Base-by-base conservation (phyloP, 2,113 vertebrate species). In the Brachirus orientalis region DNA sequence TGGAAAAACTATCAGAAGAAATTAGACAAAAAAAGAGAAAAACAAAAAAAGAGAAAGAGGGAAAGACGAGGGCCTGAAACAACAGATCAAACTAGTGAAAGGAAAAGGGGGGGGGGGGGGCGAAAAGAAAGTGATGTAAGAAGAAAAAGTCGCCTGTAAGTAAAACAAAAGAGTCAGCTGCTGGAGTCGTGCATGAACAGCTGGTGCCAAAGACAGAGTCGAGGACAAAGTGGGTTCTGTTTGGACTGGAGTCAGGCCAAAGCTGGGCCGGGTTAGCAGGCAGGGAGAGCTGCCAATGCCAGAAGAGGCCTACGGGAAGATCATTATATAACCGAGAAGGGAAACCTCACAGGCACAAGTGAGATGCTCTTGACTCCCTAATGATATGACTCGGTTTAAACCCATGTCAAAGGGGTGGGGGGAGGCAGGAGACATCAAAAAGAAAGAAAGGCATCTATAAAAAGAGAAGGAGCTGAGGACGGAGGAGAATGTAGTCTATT, bases 91-190 rank as follows among this genome's bases (percentile, higher is more conserved):
- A 74, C 72, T 50, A 35, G 50, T n/a, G 33, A 64, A 56, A 55
- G 33, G 37, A 72, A 47, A 57, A 19, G 17, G 33, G 16, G 5
- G n/a, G n/a, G n/a, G n/a, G n/a, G n/a, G n/a, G n/a, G n/a, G n/a
- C n/a, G n/a, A 6, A 11, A 20, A 60, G 77, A 17, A 61, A 70
- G 77, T 83, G 83, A 84, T 82, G 79, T 85, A 78, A 84, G 85
- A 63, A 77, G 71, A 81, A 78, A 88, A 85, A 70, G 53, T 44
- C 61, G 64, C 50, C 72, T 66, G 71, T 73, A 82, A 87, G 73
- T 77, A 35, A 84, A 89, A 91, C 90, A 93, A 93, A 92, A 84
- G 83, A 88, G 90, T 93, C 90, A 93, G 90, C 91, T 93, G 92
- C 92, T 88, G 86, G 71, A 89, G 87, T 92, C 62, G 74, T 75